Percentiles rank a stretch among this genome's conserved stretches.
phyloP scores from a whole-genome alignment of 1,140 invertebrate genomes.

The Eciton burchellii region DNA sequence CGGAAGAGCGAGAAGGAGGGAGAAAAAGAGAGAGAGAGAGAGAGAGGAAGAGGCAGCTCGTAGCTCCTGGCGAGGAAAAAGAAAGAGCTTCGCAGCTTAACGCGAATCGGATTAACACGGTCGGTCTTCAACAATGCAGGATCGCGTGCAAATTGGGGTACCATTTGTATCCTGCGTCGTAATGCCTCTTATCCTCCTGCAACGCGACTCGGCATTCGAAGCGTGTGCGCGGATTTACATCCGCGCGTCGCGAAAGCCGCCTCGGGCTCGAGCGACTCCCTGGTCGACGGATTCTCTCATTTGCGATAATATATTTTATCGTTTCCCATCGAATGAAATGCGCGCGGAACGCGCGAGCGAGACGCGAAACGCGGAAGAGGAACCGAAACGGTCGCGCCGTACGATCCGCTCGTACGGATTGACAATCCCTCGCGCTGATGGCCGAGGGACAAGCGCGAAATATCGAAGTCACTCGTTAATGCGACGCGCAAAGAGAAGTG shows the following conservation, averaged over 20 bases:
- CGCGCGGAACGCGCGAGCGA: neutral
- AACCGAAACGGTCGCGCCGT: slow-evolving; percentile 60
- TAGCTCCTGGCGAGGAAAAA: slow-evolving; percentile 31
- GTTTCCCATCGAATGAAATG: neutral
- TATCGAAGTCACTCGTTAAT: neutral
- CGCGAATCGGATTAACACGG: slow-evolving; percentile 52
- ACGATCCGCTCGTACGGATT: slow-evolving; percentile 14
- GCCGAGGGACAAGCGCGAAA: neutral
- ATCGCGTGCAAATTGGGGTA: slow-evolving; percentile 35
- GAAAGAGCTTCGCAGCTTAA: slow-evolving; percentile 42
- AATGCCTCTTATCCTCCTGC: neutral
- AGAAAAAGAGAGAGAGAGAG: too few relatives aligned
- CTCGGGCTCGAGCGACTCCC: too few relatives aligned
- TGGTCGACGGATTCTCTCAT: neutral
- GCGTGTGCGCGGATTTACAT: slow-evolving; percentile 29
- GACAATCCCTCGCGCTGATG: neutral
- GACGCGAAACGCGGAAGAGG: slow-evolving; percentile 29
- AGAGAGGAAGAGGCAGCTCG: neutral
- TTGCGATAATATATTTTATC: neutral
- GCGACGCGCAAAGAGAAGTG: neutral
- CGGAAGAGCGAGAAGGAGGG: neutral
- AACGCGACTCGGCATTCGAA: slow-evolving; percentile 21
- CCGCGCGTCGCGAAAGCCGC: neutral
- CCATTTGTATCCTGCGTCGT: neutral
- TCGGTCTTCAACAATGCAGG: slow-evolving; percentile 47